phyloP scores from a whole-genome alignment of 2,797 vertebrate genomes.

The Ibycter americanus region DNA sequence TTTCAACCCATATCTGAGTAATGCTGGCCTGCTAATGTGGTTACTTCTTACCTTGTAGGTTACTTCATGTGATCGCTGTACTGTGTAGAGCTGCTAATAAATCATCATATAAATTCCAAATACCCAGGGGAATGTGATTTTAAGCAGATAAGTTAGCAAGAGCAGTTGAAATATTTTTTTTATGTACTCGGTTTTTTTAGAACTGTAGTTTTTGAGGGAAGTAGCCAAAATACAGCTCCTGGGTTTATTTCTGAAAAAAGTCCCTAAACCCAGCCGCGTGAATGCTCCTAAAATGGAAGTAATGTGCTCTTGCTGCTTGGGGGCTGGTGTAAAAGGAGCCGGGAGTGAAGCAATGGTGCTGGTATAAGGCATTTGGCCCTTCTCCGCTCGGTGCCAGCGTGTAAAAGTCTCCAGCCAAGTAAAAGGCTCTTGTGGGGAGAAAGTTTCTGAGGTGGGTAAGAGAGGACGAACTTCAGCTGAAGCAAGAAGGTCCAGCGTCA shows the following conservation, averaged over 20 bases:
- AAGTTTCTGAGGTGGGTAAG: background rate
- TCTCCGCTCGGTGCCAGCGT: accelerated
- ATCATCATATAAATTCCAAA: background rate
- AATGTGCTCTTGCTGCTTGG: background rate
- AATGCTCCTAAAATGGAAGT: slow-evolving; percentile 16
- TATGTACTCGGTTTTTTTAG: background rate
- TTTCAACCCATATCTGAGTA: background rate
- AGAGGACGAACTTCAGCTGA: background rate
- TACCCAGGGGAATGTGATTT: background rate
- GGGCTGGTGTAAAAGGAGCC: background rate
- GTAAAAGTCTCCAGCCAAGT: background rate
- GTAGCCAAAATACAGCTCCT: background rate
- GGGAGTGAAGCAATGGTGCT: background rate
- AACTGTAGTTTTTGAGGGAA: background rate
- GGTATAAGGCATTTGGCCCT: background rate
- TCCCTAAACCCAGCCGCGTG: background rate
- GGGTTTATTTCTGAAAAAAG: background rate
- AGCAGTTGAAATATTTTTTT: background rate
- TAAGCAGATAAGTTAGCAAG: slow-evolving; percentile 1
- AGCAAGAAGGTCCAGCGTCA: background rate
- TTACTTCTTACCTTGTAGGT: background rate
- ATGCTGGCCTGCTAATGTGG: background rate
- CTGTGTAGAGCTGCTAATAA: background rate
- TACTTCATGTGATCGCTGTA: background rate
- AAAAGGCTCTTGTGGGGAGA: background rate